Conservation (phyloP, 2,113 vertebrate genomes). For the Dicentrarchus labrax region DNA sequence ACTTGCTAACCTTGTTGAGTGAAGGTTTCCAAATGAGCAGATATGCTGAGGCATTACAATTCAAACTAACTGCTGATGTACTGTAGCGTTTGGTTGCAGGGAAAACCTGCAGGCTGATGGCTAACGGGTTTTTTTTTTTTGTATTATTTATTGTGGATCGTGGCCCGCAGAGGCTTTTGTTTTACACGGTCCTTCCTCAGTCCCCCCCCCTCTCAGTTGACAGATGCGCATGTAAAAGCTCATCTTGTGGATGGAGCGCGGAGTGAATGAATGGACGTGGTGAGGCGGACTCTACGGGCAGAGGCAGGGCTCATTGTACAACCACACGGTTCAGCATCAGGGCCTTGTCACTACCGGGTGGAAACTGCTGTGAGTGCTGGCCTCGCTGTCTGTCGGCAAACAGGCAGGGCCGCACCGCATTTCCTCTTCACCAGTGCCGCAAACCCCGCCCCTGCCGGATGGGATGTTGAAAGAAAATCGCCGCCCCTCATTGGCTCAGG, state of each 20-base stretch:
- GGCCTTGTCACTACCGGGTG: slow-evolving; percentile 48
- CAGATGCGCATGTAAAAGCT: not conserved
- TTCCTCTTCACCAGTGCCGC: slow-evolving; percentile 63
- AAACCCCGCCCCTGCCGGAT: slow-evolving; percentile 67
- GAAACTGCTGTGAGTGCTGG: slow-evolving; percentile 31
- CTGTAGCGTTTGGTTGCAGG: not conserved
- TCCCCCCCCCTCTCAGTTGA: not conserved
- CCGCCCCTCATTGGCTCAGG: slow-evolving; percentile 58
- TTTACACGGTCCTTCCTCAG: not conserved
- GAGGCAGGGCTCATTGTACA: slow-evolving; percentile 33
- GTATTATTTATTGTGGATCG: not conserved
- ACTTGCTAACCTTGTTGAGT: too few relatives aligned
- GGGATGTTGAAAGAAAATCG: not conserved
- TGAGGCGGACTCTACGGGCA: slow-evolving; percentile 25
- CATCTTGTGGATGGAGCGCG: slow-evolving; percentile 1
- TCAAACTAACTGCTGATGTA: not conserved
- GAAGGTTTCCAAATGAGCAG: not conserved
- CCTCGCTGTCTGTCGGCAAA: not conserved
- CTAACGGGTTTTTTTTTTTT: not conserved
- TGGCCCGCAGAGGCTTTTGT: not conserved
- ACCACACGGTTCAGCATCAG: slow-evolving; percentile 44
- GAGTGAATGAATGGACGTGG: slow-evolving; percentile 32
- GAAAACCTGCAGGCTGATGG: not conserved
- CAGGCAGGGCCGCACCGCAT: slow-evolving; percentile 70
- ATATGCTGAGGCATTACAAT: not conserved